Conservation (phyloP, 1,140 invertebrate species). For the Philotrypesis tridentata region DNA sequence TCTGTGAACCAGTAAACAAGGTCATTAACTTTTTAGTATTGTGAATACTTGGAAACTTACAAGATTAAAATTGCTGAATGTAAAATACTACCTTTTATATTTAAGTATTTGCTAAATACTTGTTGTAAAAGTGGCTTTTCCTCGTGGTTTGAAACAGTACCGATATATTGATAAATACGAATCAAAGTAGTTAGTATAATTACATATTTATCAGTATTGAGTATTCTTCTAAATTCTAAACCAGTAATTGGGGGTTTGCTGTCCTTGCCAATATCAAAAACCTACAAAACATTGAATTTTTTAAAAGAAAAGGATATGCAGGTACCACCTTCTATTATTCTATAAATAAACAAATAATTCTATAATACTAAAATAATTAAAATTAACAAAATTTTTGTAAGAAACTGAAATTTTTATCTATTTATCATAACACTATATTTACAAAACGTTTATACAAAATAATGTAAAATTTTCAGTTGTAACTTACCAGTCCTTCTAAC, state of each 20-base stretch:
- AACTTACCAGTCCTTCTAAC: conserved; percentile 82
- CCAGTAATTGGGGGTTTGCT: conserved; percentile 87
- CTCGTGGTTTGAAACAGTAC: conserved; percentile 79
- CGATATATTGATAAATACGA: conserved; percentile 90
- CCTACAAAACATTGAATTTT: conserved; percentile 72
- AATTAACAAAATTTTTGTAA: conserved; percentile 47
- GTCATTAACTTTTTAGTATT: conserved; percentile 24
- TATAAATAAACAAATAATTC: conserved; percentile 25
- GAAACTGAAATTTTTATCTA: conserved; percentile 14
- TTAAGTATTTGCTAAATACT: conserved; percentile 88
- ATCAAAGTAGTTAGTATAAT: conserved; percentile 90
- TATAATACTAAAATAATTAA: conserved; percentile 29
- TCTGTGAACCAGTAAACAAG: conserved; percentile 64
- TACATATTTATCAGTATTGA: conserved; percentile 81
- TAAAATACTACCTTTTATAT: conserved; percentile 77
- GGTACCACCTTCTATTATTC: neutral
- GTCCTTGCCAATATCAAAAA: conserved; percentile 88
- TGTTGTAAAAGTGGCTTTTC: conserved; percentile 87
- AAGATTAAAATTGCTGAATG: neutral
- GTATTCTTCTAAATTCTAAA: conserved; percentile 86
- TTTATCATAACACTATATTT: conserved; percentile 34
- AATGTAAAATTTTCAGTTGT: conserved; percentile 29
- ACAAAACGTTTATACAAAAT: neutral
- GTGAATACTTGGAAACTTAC: conserved; percentile 2
- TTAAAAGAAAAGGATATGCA: neutral